Base-by-base conservation (phyloP, 1,140 invertebrate species). In the Zaprionus africanus region DNA sequence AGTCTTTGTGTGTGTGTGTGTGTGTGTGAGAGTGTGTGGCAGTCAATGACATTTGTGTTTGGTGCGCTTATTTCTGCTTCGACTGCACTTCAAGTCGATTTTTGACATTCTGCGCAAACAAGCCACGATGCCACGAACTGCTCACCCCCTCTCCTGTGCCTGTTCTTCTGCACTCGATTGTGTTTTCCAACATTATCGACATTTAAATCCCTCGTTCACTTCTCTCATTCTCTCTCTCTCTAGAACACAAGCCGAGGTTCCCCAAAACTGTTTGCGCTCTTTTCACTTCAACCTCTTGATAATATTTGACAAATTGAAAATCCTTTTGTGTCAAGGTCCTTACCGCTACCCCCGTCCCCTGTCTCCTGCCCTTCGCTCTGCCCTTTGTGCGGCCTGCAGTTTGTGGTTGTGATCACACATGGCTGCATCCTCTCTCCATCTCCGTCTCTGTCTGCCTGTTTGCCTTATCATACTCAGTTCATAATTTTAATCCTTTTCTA, bases 181-280 rank as follows among this genome's bases (percentile, higher is more conserved):
- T 84, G 81, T 87, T 88, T 81, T 85, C 85, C 72, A 67, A 88
- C 81, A 88, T 85, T 90, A 90, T 90, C 85, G 86, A 90, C 85
- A 90, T 90, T 90, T 90, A 86, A 90, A 90, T 86, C 82, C 82
- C 81, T 60, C 67, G 63, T 77, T 61, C 71, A 71, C 41, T 43
- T 0, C 41, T 17, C 38, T 41, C 38, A n/a, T 13, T 38, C 36
- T 38, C 38, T 41, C 4, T 41, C 38, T 74, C 65, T 34, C 31
- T 36, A 38, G 69, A 74, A 49, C 65, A 66, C 57, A 72, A 58
- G 41, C 17, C 63, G 41, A 66, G 53, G 38, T 38, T 19, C 36
- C 36, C 26, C 7, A 36, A 17, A 12, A 22, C 24, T 15, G 19
- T 31, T 38, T 15, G 6, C 15, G 28, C 36, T 59, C 43, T 59